Evolutionary conservation across 2,113 vertebrate species (phyloP), one percentile per base, ranked within the genome.

Genomic region (Microcebus griseorufus): DNA sequence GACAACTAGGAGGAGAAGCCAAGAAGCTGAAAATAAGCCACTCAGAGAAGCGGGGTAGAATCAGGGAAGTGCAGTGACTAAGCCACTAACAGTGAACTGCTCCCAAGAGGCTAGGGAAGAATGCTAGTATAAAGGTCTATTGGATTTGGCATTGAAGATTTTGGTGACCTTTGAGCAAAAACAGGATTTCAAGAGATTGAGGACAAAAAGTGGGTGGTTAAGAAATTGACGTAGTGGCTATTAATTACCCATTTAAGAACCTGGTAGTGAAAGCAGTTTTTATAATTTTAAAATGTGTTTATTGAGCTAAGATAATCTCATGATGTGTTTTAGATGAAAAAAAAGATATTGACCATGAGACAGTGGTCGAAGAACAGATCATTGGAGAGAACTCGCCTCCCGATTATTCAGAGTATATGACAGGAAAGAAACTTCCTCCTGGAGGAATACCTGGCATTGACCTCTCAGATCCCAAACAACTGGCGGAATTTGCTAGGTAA

Each of bases 371-470:
- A 98, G 99, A 99, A 48, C 99, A 99, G 98, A 99, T 99, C 96
- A 99, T 99, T 90, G 99, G 99, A 32, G 99, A 99, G 98, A 99
- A 99, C 98, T 99, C 99, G 29, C 99, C 99, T 94, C 99, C 99
- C 16, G 99, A 99, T 98, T 99, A 99, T 96, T 99, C 99, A 0
- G 99, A 99, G 95, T 99, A 99, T 97, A 99, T 99, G 99, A 99
- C 99, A 2, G 99, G 99, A 80, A 99, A 99, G 99, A 99, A 99
- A 95, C 99, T 99, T 84, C 99, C 99, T 65, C 99, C 99, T 60
- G 99, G 99, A 96, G 99, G 99, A 65, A 99, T 99, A 97, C 99
- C 99, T 29, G 99, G 99, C 97, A 99, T 99, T 75, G 99, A 99
- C 97, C 99, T 99, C 88, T 99, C 99, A 8, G 99, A 99, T 95